Evolutionary conservation across 1,140 invertebrate species (phyloP).

Genomic region (Zaprionus africanus): DNA sequence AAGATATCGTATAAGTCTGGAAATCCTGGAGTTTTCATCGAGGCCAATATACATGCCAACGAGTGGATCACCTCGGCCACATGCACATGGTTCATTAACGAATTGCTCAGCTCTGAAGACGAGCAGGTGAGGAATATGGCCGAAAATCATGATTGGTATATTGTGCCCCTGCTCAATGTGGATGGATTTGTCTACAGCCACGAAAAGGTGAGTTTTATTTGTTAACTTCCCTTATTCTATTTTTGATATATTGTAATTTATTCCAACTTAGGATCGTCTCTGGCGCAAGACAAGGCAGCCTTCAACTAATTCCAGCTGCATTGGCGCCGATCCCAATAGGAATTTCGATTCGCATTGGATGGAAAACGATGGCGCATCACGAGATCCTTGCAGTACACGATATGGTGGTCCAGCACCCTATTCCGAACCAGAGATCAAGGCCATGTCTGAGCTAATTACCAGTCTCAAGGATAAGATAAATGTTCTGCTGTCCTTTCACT

Average conservation of each 20-base stretch:
- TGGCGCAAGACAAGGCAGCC: slow-evolving; percentile 86
- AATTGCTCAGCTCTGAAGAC: slow-evolving; percentile 80
- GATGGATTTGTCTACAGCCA: slow-evolving; percentile 89
- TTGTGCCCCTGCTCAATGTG: slow-evolving; percentile 89
- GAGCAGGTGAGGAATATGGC: slow-evolving; percentile 81
- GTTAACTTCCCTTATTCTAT: neutral
- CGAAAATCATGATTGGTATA: slow-evolving; percentile 87
- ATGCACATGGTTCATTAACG: slow-evolving; percentile 85
- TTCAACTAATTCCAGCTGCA: slow-evolving; percentile 81
- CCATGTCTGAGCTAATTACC: slow-evolving; percentile 86
- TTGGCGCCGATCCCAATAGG: slow-evolving; percentile 89
- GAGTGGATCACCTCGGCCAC: slow-evolving; percentile 87
- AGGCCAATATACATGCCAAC: slow-evolving; percentile 85
- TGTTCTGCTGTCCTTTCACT: slow-evolving; percentile 86
- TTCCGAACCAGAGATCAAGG: slow-evolving; percentile 90
- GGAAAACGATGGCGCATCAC: slow-evolving; percentile 78
- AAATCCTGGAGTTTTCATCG: slow-evolving; percentile 86
- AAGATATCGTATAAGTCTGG: slow-evolving; percentile 86
- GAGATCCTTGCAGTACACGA: slow-evolving; percentile 86
- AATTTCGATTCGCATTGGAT: slow-evolving; percentile 89
- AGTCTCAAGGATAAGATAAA: slow-evolving; percentile 84
- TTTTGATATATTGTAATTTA: neutral
- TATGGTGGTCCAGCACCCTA: slow-evolving; percentile 90
- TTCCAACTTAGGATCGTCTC: slow-evolving; percentile 80
- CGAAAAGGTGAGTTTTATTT: slow-evolving; percentile 54